A percentile compares a stretch with the other conserved stretches of the same genome.
These are phyloP conservation scores for Petromus typicus DNA, from an alignment of 2,113 vertebrate species.

Conservation along the genomic window DNA sequence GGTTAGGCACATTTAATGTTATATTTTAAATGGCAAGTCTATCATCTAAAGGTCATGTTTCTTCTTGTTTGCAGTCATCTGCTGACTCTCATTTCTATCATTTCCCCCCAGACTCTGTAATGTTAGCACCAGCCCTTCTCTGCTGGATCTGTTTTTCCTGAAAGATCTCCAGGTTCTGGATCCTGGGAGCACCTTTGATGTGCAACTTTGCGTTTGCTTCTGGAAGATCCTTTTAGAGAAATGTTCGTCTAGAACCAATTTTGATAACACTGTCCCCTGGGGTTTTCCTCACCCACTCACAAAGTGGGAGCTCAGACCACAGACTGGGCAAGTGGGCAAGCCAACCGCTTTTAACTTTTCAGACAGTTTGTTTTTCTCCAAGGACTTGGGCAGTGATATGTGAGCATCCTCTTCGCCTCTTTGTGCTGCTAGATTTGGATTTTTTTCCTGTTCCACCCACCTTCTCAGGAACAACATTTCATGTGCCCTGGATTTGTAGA, in stretches of 20 bases:
- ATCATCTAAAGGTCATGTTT: not conserved
- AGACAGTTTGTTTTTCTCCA: not conserved
- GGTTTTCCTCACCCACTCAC: not conserved
- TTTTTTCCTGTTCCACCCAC: not conserved
- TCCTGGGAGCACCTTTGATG: not conserved
- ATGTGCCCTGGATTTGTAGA: not conserved
- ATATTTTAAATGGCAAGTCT: not conserved
- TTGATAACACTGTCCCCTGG: not conserved
- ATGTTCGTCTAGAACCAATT: not conserved
- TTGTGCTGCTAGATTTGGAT: not conserved
- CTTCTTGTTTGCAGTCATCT: fast-evolving
- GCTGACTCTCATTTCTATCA: fast-evolving
- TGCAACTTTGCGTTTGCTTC: not conserved
- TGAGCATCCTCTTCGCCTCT: not conserved
- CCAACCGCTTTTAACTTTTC: not conserved
- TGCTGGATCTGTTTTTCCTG: not conserved
- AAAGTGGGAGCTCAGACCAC: not conserved
- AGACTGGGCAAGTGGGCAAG: not conserved
- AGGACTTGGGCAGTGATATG: not conserved
- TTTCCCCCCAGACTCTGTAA: not conserved
- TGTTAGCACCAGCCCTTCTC: not conserved
- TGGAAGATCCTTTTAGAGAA: not conserved
- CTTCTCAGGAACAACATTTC: not conserved
- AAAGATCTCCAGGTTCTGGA: not conserved
- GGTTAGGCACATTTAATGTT: not conserved